Percentiles rank a stretch among this genome's conserved stretches.
phyloP scores from a whole-genome alignment of 2,797 vertebrate species.

The Galaxias olidus region DNA sequence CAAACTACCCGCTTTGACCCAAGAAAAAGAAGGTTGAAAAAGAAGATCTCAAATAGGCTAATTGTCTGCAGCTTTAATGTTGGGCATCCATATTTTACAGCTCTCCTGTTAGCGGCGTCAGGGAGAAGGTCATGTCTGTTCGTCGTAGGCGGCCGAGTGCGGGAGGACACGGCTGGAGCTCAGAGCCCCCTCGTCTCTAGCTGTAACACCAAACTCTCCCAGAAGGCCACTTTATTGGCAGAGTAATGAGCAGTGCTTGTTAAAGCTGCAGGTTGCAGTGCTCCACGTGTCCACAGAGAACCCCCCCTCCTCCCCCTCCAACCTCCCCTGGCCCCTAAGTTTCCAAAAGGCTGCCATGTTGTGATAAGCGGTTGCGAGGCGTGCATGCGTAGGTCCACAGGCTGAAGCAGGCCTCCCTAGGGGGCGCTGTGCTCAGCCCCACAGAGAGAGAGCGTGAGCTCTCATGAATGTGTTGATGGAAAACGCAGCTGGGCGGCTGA shows the following conservation, averaged over 20 bases:
- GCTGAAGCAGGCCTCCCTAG: constrained; percentile 73
- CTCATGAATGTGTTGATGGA: constrained; percentile 86
- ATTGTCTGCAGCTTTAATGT: background rate
- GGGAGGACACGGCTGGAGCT: too few species aligned
- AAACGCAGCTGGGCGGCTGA: constrained; percentile 83
- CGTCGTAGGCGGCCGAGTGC: too few species aligned
- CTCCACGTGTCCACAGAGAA: background rate
- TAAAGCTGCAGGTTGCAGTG: constrained; percentile 10
- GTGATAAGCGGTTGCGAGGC: constrained; percentile 69
- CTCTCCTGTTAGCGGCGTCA: background rate
- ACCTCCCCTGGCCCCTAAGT: too few species aligned
- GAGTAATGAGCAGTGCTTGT: constrained; percentile 8
- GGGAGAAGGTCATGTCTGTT: background rate
- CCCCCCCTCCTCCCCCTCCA: too few species aligned
- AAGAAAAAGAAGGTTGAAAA: too few species aligned
- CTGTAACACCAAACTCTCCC: background rate
- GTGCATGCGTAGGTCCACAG: constrained; percentile 67
- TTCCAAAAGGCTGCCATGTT: constrained; percentile 62
- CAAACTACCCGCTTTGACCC: too few species aligned
- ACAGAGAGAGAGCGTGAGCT: constrained; percentile 72
- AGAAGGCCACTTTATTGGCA: background rate
- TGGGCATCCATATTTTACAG: background rate
- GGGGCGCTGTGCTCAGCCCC: constrained; percentile 70
- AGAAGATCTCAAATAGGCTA: background rate
- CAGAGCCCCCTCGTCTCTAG: too few species aligned